These are phyloP conservation scores for Malacosoma neustria DNA, from an alignment of 2,888 invertebrate species.

Conservation along the genomic window DNA sequence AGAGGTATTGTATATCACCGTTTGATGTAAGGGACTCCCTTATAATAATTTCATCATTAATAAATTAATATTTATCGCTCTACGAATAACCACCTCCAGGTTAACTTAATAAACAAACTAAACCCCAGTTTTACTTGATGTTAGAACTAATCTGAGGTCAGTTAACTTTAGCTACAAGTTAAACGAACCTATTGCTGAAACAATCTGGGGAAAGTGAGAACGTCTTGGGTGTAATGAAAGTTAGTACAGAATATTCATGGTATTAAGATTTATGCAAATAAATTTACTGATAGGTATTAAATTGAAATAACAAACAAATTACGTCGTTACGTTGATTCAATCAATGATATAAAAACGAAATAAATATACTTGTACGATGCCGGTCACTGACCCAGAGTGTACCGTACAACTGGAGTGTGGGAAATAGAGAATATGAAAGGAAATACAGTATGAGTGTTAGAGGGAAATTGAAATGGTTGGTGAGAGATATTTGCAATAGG, in stretches of 20 bases:
- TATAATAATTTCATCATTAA: conserved; percentile 40
- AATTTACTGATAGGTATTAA: background rate
- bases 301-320: background rate
- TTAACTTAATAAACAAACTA: background rate
- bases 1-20: conserved; percentile 7
- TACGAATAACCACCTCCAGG: background rate
- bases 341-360: too few species aligned
- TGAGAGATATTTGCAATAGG: too few species aligned
- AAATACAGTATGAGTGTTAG: too few species aligned
- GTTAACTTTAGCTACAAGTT: conserved; percentile 5
- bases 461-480: too few species aligned
- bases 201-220: conserved; percentile 4
- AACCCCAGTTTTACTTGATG: conserved; percentile 1
- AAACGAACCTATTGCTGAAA: conserved; percentile 3
- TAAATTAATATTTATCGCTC: conserved; percentile 17
- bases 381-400: too few species aligned
- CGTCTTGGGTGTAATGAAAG: background rate
- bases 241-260: conserved; percentile 7
- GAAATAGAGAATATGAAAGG: too few species aligned
- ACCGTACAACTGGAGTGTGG: too few species aligned
- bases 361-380: too few species aligned
- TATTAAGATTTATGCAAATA: conserved; percentile 3
- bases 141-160: conserved; percentile 13
- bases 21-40: conserved; percentile 13
- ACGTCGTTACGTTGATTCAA: too few species aligned